phyloP scores from a whole-genome alignment of 2,888 invertebrate species.

The Heliconius charithonia region DNA sequence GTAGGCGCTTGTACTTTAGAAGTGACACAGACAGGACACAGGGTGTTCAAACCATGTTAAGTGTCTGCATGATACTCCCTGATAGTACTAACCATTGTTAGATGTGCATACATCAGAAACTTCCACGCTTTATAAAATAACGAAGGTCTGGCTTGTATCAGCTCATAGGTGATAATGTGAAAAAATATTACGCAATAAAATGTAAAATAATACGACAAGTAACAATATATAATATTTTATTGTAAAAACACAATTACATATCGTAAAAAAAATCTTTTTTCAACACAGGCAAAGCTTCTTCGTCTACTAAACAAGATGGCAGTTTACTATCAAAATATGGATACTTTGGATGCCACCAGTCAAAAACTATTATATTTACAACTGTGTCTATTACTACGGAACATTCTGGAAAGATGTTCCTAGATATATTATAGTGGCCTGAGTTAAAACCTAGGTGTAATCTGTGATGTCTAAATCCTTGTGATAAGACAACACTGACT shows the following conservation, averaged over 20 bases:
- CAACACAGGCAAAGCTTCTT: conserved; percentile 62
- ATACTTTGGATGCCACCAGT: conserved; percentile 88
- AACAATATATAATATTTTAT: conserved; percentile 37
- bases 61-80: no score
- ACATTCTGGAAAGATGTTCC: conserved; percentile 63
- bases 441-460: conserved; percentile 81
- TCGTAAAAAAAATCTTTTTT: conserved; percentile 64
- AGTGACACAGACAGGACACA: no score
- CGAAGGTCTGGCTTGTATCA: no score
- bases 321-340: conserved; percentile 63
- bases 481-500: conserved; percentile 80
- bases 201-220: background rate
- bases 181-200: no score
- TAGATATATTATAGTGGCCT: conserved; percentile 59
- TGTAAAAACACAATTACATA: conserved; percentile 49
- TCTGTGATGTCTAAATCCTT: conserved; percentile 80
- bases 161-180: no score
- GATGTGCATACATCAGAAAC: no score
- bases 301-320: conserved; percentile 58
- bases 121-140: no score
- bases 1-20: no score
- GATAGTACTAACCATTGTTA: no score
- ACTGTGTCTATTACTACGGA: conserved; percentile 67
- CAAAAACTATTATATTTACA: conserved; percentile 64
- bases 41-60: no score